A percentile compares a stretch with the other conserved stretches of the same genome.
Conservation (phyloP, 2,797 vertebrate species). For the Octomys mimax region DNA sequence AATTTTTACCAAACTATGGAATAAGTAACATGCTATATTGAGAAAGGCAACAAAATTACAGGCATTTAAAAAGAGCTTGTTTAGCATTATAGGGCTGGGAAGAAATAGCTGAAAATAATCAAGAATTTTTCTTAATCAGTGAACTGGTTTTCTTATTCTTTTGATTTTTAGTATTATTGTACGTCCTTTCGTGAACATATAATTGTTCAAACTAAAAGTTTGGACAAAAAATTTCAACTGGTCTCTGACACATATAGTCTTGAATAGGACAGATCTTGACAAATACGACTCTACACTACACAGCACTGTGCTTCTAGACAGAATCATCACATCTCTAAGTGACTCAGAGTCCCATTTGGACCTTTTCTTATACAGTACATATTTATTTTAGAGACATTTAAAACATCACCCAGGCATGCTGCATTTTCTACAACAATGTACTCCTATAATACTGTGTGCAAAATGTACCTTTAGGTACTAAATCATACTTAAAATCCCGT, state of each 20-base stretch:
- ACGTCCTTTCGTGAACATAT: conserved; percentile 3
- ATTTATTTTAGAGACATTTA: background rate
- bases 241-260: background rate
- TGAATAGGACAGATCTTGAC: background rate
- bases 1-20: conserved; percentile 24
- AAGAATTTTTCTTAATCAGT: conserved; percentile 6
- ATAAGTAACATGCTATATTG: background rate
- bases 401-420: background rate
- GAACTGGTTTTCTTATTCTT: background rate
- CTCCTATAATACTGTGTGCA: background rate
- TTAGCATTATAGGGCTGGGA: background rate
- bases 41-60: conserved; percentile 43
- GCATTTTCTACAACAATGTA: background rate
- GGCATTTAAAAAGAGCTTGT: background rate
- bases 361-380: background rate
- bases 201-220: conserved; percentile 29
- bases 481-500: conserved; percentile 38
- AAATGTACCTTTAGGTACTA: background rate
- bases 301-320: background rate
- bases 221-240: conserved; percentile 5
- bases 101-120: conserved; percentile 18
- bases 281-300: background rate
- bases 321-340: background rate
- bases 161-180: background rate
- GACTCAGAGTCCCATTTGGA: background rate